These are phyloP conservation scores for Leptopilina drosophilae DNA, from an alignment of 2,888 invertebrate genomes.

Conservation along the genomic window DNA sequence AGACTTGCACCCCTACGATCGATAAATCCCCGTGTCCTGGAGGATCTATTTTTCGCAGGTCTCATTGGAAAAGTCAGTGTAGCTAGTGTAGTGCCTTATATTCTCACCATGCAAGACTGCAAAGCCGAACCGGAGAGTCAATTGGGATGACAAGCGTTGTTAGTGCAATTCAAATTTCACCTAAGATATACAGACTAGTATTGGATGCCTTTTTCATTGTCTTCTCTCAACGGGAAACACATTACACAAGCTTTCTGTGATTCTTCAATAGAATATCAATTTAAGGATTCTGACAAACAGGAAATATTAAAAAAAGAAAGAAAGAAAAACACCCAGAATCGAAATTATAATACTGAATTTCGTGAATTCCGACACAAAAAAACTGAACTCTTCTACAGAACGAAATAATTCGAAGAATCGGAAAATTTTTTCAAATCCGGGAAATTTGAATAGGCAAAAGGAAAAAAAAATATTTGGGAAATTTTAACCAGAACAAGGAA, in stretches of 20 bases:
- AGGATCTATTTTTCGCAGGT: constrained; percentile 95
- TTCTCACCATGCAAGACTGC: constrained; percentile 81
- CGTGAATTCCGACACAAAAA: too few relatives aligned
- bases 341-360: too few relatives aligned
- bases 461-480: too few relatives aligned
- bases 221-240: neutral
- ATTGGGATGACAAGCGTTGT: constrained; percentile 69
- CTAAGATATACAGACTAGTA: constrained; percentile 34
- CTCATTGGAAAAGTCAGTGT: constrained; percentile 96
- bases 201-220: constrained; percentile 29
- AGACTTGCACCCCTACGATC: constrained; percentile 86
- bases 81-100: constrained; percentile 95
- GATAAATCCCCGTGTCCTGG: constrained; percentile 87
- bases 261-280: neutral
- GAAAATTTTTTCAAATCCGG: too few relatives aligned
- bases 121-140: constrained; percentile 74
- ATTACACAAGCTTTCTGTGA: constrained; percentile 36
- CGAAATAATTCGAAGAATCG: too few relatives aligned
- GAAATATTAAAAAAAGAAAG: too few relatives aligned
- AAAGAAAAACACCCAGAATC: too few relatives aligned
- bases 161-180: constrained; percentile 39
- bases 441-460: too few relatives aligned
- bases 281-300: constrained; percentile 23
- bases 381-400: too few relatives aligned
- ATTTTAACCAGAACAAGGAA: too few relatives aligned